Conservation (phyloP, 2,113 vertebrate species). For the Hassar affinis region DNA sequence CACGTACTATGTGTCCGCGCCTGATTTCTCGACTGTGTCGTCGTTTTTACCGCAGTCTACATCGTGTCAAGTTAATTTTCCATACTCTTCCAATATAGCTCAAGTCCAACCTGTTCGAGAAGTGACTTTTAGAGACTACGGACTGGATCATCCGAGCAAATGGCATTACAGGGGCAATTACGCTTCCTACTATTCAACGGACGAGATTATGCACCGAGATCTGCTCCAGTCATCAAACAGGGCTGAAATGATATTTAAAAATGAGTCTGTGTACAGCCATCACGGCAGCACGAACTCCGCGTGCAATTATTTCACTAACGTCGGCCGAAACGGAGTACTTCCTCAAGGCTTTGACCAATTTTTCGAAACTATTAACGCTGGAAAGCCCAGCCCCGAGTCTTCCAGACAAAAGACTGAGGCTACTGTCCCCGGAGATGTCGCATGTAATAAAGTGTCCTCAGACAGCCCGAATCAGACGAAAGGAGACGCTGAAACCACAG, state of each 20-base stretch:
- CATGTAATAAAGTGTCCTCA: slow-evolving; percentile 75
- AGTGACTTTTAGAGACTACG: slow-evolving; percentile 95
- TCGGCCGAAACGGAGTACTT: slow-evolving; percentile 93
- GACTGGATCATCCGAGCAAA: slow-evolving; percentile 93
- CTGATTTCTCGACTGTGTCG: slow-evolving; percentile 92
- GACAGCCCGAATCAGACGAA: slow-evolving; percentile 78
- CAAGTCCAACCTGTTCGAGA: slow-evolving; percentile 96
- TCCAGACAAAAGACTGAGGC: slow-evolving; percentile 80
- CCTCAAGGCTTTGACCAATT: slow-evolving; percentile 98
- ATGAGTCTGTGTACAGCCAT: slow-evolving; percentile 83
- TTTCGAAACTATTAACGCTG: slow-evolving; percentile 78
- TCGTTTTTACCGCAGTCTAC: slow-evolving; percentile 93
- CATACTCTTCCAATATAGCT: slow-evolving; percentile 92
- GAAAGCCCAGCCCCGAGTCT: slow-evolving; percentile 66
- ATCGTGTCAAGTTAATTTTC: slow-evolving; percentile 95
- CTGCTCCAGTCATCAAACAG: slow-evolving; percentile 80
- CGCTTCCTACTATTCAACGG: slow-evolving; percentile 89
- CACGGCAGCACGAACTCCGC: slow-evolving; percentile 76
- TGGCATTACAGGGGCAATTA: slow-evolving; percentile 92
- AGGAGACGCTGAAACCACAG: slow-evolving; percentile 72
- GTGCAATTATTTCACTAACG: slow-evolving; percentile 85
- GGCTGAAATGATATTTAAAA: slow-evolving; percentile 92
- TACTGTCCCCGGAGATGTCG: slow-evolving; percentile 67
- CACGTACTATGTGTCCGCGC: slow-evolving; percentile 93
- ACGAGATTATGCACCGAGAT: slow-evolving; percentile 87